phyloP scores from a whole-genome alignment of 2,797 vertebrate species.

The Balearica regulorum region DNA sequence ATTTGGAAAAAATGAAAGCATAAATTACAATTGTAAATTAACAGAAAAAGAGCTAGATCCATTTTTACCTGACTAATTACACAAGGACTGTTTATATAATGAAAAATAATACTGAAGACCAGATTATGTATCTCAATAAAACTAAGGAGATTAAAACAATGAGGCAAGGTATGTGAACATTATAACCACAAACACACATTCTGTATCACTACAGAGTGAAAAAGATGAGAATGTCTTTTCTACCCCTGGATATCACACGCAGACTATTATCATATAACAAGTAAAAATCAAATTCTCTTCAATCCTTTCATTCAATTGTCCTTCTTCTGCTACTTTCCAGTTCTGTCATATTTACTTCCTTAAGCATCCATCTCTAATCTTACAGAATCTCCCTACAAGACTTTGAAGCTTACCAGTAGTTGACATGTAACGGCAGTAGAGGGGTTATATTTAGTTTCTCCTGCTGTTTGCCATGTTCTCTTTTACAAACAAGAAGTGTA shows the following conservation, averaged over 20 bases:
- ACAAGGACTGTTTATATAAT: neutral
- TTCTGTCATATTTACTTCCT: neutral
- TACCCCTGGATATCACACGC: neutral
- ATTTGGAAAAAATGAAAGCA: neutral
- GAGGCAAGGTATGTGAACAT: neutral
- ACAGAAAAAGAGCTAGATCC: neutral
- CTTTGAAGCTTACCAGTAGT: conserved; percentile 1
- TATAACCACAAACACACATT: neutral
- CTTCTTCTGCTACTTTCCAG: neutral
- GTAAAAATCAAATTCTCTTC: neutral
- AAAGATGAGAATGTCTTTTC: neutral
- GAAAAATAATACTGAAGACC: neutral
- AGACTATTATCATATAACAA: neutral
- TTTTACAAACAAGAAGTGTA: neutral
- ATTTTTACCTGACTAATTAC: neutral
- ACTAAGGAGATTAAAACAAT: neutral
- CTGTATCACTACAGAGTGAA: neutral
- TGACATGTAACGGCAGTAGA: neutral
- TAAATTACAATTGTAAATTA: neutral
- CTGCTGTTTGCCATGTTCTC: conserved; percentile 24
- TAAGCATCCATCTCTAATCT: neutral
- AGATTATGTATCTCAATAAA: neutral
- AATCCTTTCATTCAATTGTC: neutral
- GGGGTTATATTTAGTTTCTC: conserved; percentile 37
- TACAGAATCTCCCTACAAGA: neutral